These are phyloP conservation scores for Pardalotus punctatus DNA, from an alignment of 2,113 vertebrate species.

Conservation along the genomic window DNA sequence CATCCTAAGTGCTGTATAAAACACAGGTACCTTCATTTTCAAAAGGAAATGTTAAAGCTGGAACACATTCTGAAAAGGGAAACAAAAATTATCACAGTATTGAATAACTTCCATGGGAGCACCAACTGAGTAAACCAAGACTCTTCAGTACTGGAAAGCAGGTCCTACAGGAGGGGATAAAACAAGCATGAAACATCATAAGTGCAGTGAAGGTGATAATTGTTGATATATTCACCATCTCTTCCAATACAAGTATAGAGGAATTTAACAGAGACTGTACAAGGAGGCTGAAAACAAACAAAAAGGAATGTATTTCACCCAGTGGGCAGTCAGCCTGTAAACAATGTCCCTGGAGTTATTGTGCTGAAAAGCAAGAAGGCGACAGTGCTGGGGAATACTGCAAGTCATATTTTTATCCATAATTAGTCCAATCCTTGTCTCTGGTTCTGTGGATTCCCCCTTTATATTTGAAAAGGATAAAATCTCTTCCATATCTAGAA, in stretches of 20 bases:
- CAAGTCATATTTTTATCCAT: not conserved
- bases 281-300: not conserved
- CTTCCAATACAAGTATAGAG: not conserved
- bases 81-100: not conserved
- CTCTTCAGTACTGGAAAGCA: not conserved
- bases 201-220: not conserved
- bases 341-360: not conserved
- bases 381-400: not conserved
- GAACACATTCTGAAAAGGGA: not conserved
- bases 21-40: not conserved
- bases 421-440: not conserved
- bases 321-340: not conserved
- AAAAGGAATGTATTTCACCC: not conserved
- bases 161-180: not conserved
- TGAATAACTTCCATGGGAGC: not conserved
- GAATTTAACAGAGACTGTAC: not conserved
- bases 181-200: not conserved
- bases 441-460: not conserved
- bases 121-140: not conserved
- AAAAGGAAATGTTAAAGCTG: not conserved
- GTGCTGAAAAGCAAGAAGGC: not conserved
- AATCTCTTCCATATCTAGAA: not conserved
- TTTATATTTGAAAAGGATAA: not conserved
- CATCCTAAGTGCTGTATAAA: not conserved
- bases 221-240: not conserved